These are phyloP conservation scores for Pandemis corylana DNA, from an alignment of 2,888 invertebrate genomes.

Conservation along the genomic window DNA sequence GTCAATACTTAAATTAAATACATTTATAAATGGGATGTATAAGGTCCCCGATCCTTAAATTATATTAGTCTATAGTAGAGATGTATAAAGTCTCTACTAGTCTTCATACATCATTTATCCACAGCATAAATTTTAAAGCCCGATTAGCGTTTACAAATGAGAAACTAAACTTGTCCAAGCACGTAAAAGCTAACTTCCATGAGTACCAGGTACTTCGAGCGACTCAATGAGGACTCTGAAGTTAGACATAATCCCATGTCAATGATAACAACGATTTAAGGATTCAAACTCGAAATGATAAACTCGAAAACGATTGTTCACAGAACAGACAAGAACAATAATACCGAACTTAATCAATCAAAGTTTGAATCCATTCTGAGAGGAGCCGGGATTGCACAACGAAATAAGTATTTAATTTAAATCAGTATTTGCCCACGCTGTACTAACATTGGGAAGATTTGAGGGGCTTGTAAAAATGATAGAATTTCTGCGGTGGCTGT, in stretches of 20 bases:
- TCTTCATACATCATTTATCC: too few relatives aligned
- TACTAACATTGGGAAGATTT: slow-evolving; percentile 18
- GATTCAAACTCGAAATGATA: slow-evolving; percentile 31
- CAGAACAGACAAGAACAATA: slow-evolving; percentile 48
- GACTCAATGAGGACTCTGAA: not conserved
- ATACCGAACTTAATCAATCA: slow-evolving; percentile 68
- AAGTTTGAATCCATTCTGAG: slow-evolving; percentile 51
- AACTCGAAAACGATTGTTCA: slow-evolving; percentile 35
- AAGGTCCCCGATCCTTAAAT: too few relatives aligned
- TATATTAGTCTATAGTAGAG: too few relatives aligned
- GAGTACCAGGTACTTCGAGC: not conserved
- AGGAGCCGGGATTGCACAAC: slow-evolving; percentile 48
- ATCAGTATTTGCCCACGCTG: slow-evolving; percentile 37
- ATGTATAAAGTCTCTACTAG: too few relatives aligned
- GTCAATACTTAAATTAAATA: too few relatives aligned
- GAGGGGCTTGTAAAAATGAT: slow-evolving; percentile 2
- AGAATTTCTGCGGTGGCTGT: not conserved
- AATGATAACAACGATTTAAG: slow-evolving; percentile 19
- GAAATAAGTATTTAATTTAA: slow-evolving; percentile 57
- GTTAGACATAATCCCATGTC: slow-evolving; percentile 4
- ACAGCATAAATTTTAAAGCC: not conserved
- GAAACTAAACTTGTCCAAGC: not conserved
- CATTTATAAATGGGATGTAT: too few relatives aligned
- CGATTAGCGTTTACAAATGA: not conserved
- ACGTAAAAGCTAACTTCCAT: not conserved